These are phyloP conservation scores for Eristalis pertinax DNA, from an alignment of 2,888 invertebrate species.

Conservation along the genomic window DNA sequence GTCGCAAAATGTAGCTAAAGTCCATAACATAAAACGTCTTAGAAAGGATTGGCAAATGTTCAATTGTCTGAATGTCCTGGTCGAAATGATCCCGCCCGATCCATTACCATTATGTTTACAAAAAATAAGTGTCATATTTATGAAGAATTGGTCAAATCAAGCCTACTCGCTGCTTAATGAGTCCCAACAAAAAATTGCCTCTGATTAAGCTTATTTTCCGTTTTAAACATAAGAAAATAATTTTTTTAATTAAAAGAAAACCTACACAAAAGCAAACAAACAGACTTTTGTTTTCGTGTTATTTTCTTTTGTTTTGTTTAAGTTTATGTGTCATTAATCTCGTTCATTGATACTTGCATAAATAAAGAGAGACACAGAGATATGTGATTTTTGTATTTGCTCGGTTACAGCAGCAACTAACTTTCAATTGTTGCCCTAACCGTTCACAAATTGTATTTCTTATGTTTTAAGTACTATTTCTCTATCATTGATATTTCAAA, in stretches of 20 bases:
- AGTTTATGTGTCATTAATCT: constrained; percentile 1
- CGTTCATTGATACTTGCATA: constrained; percentile 22
- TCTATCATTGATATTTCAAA: constrained; percentile 10
- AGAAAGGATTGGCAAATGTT: too few species aligned
- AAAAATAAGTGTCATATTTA: too few species aligned
- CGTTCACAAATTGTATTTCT: constrained; percentile 9
- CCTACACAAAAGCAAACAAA: constrained; percentile 41
- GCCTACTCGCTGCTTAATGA: constrained; percentile 22
- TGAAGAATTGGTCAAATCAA: too few species aligned
- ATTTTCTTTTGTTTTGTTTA: constrained; percentile 1
- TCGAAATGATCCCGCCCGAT: too few species aligned
- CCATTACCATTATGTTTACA: too few species aligned
- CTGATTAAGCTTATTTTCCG: too few species aligned
- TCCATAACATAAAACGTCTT: too few species aligned
- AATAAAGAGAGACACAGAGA: constrained; percentile 55
- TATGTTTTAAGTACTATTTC: constrained; percentile 60
- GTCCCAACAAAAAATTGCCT: constrained; percentile 73
- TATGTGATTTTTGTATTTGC: constrained; percentile 50
- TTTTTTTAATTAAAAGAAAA: constrained; percentile 2
- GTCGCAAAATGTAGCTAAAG: too few species aligned
- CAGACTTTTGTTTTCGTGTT: constrained; percentile 20
- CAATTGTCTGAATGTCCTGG: too few species aligned
- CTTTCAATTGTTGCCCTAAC: constrained; percentile 5
- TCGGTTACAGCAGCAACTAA: constrained; percentile 20
- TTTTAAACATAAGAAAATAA: background rate